Evolutionary conservation across 2,797 vertebrate species (phyloP), one percentile per base, ranked within the genome.

Genomic region (Crax fasciolata): DNA sequence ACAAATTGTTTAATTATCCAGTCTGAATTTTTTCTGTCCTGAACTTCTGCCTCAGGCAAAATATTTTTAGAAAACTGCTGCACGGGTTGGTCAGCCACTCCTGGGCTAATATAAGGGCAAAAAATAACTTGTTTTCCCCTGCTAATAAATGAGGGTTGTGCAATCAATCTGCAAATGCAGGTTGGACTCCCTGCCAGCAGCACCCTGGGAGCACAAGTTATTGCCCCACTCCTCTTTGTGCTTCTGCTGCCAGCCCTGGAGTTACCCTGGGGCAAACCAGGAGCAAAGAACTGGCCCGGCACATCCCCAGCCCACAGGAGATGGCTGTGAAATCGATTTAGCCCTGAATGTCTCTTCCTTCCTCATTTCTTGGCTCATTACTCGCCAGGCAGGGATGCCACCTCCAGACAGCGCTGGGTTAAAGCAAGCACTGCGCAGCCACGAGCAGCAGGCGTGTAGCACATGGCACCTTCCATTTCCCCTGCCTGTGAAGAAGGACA

Each of bases 1-100:
- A 76, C 25, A 82, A 86, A 86, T 77, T 58, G 70, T 91, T 94
- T 88, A 71, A 90, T 90, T 91, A 92, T 7, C 39, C 10, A 2
- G 24, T 32, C 20, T 32, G 25, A 61, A 0, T 10, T 49, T 82
- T 61, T 90, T 35, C 48, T 80, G 35, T 46, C n/a, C n/a, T 62
- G 17, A 80, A 77, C 2, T 0, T 58, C 28, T 90, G 55, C 79
- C 76, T 79, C 51, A 39, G 63, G 88, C 48, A 62, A 70, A 87
- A 66, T 58, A 57, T 30, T 49, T 94, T 87, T 71, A 76, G 49
- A 67, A 89, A 91, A 30, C 21, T 18, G 30, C 59, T 84, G 32
- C 21, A 8, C 41, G n/a, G 11, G 3, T 71, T 65, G 71, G 38
- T 51, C 72, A 73, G 25, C 65, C 84, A 71, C 27, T 91, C 38